These are phyloP conservation scores for Carposina sasakii DNA, from an alignment of 1,140 invertebrate genomes.

Conservation along the genomic window DNA sequence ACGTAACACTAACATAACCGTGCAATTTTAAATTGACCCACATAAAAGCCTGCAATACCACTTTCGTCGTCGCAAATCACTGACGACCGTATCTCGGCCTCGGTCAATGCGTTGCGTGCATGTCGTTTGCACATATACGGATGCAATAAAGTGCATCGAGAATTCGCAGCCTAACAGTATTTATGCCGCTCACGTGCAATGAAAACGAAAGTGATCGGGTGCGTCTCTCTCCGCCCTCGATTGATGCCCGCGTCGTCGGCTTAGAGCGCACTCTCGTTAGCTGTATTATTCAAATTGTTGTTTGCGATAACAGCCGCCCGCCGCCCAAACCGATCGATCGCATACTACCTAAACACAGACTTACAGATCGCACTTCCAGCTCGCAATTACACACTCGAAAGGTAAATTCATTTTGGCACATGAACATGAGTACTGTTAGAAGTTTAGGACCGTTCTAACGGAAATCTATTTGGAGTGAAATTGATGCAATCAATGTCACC, in stretches of 20 bases:
- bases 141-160: conserved; percentile 61
- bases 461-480: no score
- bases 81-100: conserved; percentile 61
- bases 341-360: neutral
- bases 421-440: no score
- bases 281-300: conserved; percentile 64
- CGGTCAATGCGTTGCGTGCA: conserved; percentile 65
- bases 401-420: no score
- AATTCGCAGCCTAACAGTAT: conserved; percentile 56
- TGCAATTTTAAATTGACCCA: conserved; percentile 52
- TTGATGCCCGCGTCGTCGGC: conserved; percentile 55
- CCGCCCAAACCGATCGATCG: conserved; percentile 35
- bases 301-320: conserved; percentile 24
- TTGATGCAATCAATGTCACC: no score
- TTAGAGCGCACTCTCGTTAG: conserved; percentile 54
- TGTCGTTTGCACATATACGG: conserved; percentile 66
- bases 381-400: no score
- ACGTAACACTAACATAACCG: conserved; percentile 56
- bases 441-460: no score
- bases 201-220: conserved; percentile 69
- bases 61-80: conserved; percentile 70
- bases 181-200: conserved; percentile 59
- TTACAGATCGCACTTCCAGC: no score
- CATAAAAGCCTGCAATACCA: conserved; percentile 69
- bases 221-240: conserved; percentile 58